phyloP scores from a whole-genome alignment of 1,140 invertebrate genomes.

The Ooceraea biroi region DNA sequence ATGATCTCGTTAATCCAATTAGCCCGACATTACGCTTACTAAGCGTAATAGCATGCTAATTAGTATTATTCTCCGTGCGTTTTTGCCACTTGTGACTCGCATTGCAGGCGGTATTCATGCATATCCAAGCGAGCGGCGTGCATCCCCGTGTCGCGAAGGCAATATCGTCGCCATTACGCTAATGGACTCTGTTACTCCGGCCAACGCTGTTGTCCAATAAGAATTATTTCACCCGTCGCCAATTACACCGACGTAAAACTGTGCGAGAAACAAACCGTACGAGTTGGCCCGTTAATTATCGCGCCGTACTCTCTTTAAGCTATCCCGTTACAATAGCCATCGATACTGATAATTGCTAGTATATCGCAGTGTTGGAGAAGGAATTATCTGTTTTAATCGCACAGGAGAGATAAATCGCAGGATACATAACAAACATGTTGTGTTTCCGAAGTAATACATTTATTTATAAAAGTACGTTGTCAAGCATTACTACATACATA shows the following conservation, averaged over 20 bases:
- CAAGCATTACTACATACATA: no score
- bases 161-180: slow-evolving; percentile 71
- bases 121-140: background rate
- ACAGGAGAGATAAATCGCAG: background rate
- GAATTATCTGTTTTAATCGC: no score
- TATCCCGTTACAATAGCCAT: background rate
- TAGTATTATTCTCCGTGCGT: slow-evolving; percentile 60
- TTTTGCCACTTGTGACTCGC: slow-evolving; percentile 58
- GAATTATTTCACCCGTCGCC: slow-evolving; percentile 60
- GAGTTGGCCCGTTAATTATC: slow-evolving; percentile 44
- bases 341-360: background rate
- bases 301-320: background rate
- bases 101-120: background rate
- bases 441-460: background rate
- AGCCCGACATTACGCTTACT: slow-evolving; percentile 58
- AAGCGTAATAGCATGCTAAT: slow-evolving; percentile 70
- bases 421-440: slow-evolving; percentile 1
- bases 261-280: slow-evolving; percentile 40
- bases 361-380: no score
- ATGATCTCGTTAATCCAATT: slow-evolving; percentile 77
- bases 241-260: slow-evolving; percentile 12
- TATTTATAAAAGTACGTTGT: slow-evolving; percentile 18
- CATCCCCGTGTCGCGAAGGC: slow-evolving; percentile 50
- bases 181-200: slow-evolving; percentile 58
- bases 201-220: slow-evolving; percentile 30